Percentiles rank a stretch among this genome's conserved stretches.
These are phyloP conservation scores for Chitala chitala DNA, from an alignment of 2,113 vertebrate genomes.

Conservation along the genomic window DNA sequence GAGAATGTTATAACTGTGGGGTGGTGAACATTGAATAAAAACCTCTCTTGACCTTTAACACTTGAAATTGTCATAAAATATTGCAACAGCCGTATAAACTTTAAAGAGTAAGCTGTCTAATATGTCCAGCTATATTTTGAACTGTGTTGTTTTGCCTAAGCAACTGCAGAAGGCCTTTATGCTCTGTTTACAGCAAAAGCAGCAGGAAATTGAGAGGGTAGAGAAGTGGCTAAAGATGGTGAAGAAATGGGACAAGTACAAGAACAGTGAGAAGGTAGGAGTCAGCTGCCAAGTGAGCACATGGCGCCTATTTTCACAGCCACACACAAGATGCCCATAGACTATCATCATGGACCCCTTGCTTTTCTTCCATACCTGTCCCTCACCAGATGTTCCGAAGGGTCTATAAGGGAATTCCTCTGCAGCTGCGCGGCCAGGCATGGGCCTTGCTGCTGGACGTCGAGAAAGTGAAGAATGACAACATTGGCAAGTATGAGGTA, in stretches of 20 bases:
- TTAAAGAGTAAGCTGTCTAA: neutral
- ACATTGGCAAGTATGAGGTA: conserved; percentile 80
- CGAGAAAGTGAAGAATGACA: conserved; percentile 72
- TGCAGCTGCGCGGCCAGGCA: conserved; percentile 82
- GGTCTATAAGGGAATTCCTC: conserved; percentile 85
- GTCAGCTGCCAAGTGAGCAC: neutral
- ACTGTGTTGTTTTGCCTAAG: too few species aligned
- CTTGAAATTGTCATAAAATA: too few species aligned
- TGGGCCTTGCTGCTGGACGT: conserved; percentile 82
- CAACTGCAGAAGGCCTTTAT: neutral
- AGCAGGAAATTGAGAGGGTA: conserved; percentile 76
- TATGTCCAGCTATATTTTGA: too few species aligned
- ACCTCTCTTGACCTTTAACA: too few species aligned
- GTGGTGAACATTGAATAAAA: too few species aligned
- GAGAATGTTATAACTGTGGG: too few species aligned
- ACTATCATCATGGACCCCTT: neutral
- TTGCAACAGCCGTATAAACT: too few species aligned
- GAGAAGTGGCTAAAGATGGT: conserved; percentile 92
- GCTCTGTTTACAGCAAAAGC: conserved; percentile 67
- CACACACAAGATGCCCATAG: neutral
- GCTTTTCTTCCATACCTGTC: neutral
- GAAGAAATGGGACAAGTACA: conserved; percentile 86
- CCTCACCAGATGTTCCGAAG: conserved; percentile 74
- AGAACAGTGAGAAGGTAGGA: conserved; percentile 78
- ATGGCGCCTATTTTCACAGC: too few species aligned